Conservation (phyloP, 2,113 vertebrate genomes). For the Pantherophis guttatus region DNA sequence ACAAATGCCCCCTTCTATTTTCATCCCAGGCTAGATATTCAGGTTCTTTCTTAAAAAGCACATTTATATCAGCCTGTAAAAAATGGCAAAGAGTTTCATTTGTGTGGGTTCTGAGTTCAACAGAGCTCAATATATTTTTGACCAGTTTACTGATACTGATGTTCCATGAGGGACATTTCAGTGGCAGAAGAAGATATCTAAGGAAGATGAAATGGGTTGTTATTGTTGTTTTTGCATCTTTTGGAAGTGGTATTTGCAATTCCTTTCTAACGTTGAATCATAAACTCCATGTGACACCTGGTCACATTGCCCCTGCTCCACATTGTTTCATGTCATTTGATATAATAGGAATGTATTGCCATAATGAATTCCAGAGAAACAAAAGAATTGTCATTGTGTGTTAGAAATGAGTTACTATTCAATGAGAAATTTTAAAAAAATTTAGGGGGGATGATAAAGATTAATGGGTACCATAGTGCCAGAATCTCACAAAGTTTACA, state of each 20-base stretch:
- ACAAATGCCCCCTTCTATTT: conserved; percentile 5
- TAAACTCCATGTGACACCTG: conserved; percentile 59
- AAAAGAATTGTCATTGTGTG: conserved; percentile 41
- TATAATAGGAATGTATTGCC: conserved; percentile 47
- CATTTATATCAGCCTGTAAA: conserved; percentile 19
- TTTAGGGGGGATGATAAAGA: background rate
- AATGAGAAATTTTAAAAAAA: conserved; percentile 38
- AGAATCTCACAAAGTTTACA: background rate
- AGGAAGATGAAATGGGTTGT: conserved; percentile 50
- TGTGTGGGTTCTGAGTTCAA: conserved; percentile 25
- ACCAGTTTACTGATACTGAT: conserved; percentile 23
- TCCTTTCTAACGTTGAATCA: conserved; percentile 57
- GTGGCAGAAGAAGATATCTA: conserved; percentile 28
- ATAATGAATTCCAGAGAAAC: conserved; percentile 69
- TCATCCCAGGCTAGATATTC: background rate
- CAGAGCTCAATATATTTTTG: conserved; percentile 34
- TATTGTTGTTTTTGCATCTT: conserved; percentile 43
- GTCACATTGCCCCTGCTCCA: conserved; percentile 33
- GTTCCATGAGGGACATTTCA: conserved; percentile 29
- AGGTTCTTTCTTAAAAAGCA: conserved; percentile 15
- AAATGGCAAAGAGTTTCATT: conserved; percentile 13
- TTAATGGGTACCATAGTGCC: background rate
- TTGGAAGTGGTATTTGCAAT: conserved; percentile 55
- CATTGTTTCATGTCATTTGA: conserved; percentile 58
- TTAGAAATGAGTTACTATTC: conserved; percentile 43